phyloP scores from a whole-genome alignment of 1,140 invertebrate genomes.

The Mycetomoellerius zeteki region DNA sequence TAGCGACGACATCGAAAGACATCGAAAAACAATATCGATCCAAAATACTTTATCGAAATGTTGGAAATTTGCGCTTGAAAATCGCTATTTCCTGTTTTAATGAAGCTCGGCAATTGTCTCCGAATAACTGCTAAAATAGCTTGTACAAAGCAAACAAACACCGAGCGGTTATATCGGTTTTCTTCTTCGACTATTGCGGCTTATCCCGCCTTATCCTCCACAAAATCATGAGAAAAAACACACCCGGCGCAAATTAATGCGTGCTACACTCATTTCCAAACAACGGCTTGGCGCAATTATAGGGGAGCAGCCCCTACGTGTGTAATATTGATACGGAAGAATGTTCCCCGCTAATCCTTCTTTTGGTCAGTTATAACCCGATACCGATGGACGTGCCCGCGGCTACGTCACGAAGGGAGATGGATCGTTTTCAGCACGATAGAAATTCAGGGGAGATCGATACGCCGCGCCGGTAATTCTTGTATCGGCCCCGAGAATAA shows the following conservation, averaged over 20 bases:
- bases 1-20: background rate
- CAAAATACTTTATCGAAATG: background rate
- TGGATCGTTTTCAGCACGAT: slow-evolving; percentile 53
- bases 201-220: slow-evolving; percentile 48
- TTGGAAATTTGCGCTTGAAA: background rate
- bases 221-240: slow-evolving; percentile 66
- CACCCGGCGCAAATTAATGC: slow-evolving; percentile 68
- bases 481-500: slow-evolving; percentile 51
- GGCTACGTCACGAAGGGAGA: slow-evolving; percentile 41
- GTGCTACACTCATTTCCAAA: slow-evolving; percentile 56
- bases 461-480: slow-evolving; percentile 47
- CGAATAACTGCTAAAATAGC: slow-evolving; percentile 36
- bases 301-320: slow-evolving; percentile 9
- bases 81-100: background rate
- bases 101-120: slow-evolving; percentile 30
- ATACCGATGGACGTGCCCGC: slow-evolving; percentile 58
- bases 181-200: background rate
- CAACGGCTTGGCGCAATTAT: slow-evolving; percentile 43
- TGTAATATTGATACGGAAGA: slow-evolving; percentile 37
- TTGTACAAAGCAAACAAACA: slow-evolving; percentile 27
- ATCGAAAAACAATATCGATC: slow-evolving; percentile 14
- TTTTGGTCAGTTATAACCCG: slow-evolving; percentile 45
- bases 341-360: slow-evolving; percentile 50
- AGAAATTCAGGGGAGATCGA: slow-evolving; percentile 59
- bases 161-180: slow-evolving; percentile 38